These are phyloP conservation scores for Hemiprocne comata DNA, from an alignment of 2,113 vertebrate species.

Conservation along the genomic window DNA sequence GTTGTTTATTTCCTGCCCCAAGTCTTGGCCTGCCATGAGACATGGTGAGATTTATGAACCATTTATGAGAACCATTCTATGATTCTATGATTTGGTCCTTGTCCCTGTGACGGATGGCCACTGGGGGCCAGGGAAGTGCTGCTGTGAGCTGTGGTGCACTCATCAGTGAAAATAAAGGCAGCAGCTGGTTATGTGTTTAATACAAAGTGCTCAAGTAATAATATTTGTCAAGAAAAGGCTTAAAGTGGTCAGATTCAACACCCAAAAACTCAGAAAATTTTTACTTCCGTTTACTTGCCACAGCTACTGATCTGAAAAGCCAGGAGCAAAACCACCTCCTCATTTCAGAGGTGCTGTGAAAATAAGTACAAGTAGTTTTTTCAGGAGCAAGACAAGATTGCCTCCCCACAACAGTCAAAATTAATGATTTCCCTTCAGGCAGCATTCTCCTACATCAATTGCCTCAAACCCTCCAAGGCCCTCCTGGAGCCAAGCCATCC, in stretches of 20 bases:
- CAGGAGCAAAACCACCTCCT: neutral
- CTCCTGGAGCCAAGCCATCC: neutral
- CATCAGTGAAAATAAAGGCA: neutral
- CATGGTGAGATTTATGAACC: fast-evolving
- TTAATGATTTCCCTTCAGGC: neutral
- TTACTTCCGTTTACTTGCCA: neutral
- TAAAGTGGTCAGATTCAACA: neutral
- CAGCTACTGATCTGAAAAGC: neutral
- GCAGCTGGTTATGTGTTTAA: neutral
- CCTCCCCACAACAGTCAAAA: neutral
- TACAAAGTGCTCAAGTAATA: neutral
- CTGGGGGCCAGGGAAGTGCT: fast-evolving
- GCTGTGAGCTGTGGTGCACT: neutral
- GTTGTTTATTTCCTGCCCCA: neutral
- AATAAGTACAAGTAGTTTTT: neutral
- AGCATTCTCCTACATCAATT: neutral
- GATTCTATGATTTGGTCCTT: neutral
- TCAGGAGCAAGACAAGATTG: neutral
- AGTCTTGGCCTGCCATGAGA: neutral
- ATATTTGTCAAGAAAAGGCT: neutral
- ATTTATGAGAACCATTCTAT: too few relatives aligned
- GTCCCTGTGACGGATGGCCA: neutral
- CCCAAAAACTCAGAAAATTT: neutral
- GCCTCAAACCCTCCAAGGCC: neutral
- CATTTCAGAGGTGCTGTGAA: neutral